Percentiles rank a stretch among this genome's conserved stretches.
These are phyloP conservation scores for Megaceryle alcyon DNA, from an alignment of 2,797 vertebrate genomes.

Conservation along the genomic window DNA sequence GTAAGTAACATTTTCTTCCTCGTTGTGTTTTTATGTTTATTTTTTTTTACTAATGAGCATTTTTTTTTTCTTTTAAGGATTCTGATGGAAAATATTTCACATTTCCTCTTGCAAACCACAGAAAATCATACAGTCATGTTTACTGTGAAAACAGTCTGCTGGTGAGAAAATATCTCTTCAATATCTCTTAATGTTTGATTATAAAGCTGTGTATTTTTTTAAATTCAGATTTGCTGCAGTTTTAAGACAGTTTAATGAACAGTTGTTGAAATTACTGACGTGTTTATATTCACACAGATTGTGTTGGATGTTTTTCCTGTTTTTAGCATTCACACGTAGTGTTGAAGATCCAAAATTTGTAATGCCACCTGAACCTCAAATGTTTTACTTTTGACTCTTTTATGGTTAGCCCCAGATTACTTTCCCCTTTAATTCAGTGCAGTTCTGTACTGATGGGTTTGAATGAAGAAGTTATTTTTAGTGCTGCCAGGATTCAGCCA, in stretches of 20 bases:
- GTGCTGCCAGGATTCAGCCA: background rate
- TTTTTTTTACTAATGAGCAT: background rate
- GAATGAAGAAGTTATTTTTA: background rate
- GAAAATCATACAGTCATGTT: constrained; percentile 89
- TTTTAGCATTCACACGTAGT: background rate
- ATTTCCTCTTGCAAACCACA: constrained; percentile 90
- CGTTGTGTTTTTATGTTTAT: background rate
- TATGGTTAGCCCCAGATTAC: background rate
- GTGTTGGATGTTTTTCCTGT: background rate
- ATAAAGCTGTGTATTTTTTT: background rate
- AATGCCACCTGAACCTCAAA: background rate
- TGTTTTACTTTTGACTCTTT: background rate
- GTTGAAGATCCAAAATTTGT: background rate
- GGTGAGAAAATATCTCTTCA: constrained; percentile 82
- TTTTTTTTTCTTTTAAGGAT: constrained; percentile 79
- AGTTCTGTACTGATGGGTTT: background rate
- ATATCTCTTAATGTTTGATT: background rate
- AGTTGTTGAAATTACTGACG: background rate
- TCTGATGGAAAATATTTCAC: constrained; percentile 88
- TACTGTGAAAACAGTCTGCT: constrained; percentile 92
- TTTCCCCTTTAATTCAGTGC: background rate
- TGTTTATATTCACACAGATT: background rate
- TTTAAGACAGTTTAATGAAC: background rate
- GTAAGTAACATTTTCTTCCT: constrained; percentile 75
- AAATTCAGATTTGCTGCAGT: background rate